phyloP scores from a whole-genome alignment of 2,888 invertebrate genomes.

The Leptopilina myrica region DNA sequence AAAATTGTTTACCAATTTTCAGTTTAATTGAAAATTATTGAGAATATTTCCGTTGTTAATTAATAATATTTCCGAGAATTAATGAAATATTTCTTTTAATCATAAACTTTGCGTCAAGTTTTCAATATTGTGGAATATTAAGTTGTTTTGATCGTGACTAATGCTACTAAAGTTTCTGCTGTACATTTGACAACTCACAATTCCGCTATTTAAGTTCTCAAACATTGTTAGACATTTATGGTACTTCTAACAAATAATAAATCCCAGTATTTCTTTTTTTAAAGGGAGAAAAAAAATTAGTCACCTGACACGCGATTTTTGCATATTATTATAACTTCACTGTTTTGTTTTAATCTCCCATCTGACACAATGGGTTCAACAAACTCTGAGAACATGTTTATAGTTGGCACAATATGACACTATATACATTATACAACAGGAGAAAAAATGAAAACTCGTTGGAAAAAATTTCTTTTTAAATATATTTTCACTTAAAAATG shows the following conservation, averaged over 20 bases:
- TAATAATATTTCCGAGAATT: no score
- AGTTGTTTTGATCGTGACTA: not conserved
- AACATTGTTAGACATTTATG: constrained; percentile 40
- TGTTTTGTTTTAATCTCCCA: not conserved
- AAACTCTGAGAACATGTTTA: not conserved
- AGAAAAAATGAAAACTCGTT: no score
- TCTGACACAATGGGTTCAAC: not conserved
- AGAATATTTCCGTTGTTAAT: no score
- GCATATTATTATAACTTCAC: not conserved
- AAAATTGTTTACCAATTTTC: no score
- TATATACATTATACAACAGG: no score
- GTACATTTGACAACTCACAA: not conserved
- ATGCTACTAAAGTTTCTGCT: not conserved
- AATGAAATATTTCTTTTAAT: not conserved
- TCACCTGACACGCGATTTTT: constrained; percentile 21
- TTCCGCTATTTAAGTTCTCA: constrained; percentile 18
- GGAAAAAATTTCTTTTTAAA: no score
- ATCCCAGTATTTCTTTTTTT: constrained; percentile 15
- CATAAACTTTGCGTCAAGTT: not conserved
- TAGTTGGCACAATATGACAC: not conserved
- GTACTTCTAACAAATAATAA: constrained; percentile 41
- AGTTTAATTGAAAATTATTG: no score
- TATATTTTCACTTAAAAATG: no score
- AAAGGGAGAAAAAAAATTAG: constrained; percentile 10
- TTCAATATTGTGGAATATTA: not conserved